These are phyloP conservation scores for Ephestia elutella DNA, from an alignment of 1,140 invertebrate genomes.

Conservation along the genomic window DNA sequence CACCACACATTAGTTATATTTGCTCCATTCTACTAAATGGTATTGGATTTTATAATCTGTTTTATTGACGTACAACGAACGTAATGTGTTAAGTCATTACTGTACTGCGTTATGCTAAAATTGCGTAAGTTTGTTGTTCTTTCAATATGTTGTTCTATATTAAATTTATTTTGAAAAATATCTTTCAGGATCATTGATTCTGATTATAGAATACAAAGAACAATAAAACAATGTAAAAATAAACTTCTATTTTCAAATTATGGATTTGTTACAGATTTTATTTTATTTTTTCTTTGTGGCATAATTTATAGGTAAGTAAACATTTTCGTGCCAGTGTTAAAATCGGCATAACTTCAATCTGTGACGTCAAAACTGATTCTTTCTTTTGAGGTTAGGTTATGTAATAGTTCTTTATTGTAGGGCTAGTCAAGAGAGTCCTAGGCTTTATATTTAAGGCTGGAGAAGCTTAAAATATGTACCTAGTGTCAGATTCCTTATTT, in stretches of 20 bases:
- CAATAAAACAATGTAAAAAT: no score
- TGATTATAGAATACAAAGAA: no score
- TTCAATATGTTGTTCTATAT: neutral
- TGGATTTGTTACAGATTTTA: no score
- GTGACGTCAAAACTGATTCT: slow-evolving; percentile 26
- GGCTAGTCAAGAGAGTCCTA: neutral
- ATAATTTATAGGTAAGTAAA: neutral
- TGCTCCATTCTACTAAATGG: slow-evolving; percentile 26
- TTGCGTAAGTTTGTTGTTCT: slow-evolving; percentile 31
- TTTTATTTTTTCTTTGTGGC: neutral
- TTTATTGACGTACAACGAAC: slow-evolving; percentile 1
- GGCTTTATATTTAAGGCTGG: neutral
- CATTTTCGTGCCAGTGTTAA: slow-evolving; percentile 6
- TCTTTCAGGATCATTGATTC: neutral
- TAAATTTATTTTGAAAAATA: neutral
- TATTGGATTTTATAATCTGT: slow-evolving; percentile 15
- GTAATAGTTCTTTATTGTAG: slow-evolving; percentile 41
- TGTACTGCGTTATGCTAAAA: slow-evolving; percentile 64
- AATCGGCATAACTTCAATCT: slow-evolving; percentile 15
- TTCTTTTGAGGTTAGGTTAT: slow-evolving; percentile 55
- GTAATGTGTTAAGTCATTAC: slow-evolving; percentile 36
- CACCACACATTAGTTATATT: slow-evolving; percentile 28
- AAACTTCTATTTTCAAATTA: neutral
- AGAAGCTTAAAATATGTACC: no score
- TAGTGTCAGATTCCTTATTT: no score